phyloP scores from a whole-genome alignment of 2,888 invertebrate species.

The Netelia melanura region DNA sequence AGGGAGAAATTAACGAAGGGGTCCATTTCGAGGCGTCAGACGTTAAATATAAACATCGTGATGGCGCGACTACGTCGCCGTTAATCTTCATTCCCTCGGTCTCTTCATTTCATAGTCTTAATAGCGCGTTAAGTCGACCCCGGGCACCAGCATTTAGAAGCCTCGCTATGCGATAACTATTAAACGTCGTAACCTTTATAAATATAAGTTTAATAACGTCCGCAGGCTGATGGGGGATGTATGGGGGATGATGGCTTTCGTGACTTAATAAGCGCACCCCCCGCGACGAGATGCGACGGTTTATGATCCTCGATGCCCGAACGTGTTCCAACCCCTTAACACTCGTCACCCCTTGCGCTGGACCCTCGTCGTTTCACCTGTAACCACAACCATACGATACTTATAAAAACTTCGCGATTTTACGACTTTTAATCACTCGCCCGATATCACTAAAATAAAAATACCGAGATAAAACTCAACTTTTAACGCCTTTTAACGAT shows the following conservation, averaged over 20 bases:
- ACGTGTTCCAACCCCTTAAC: neutral
- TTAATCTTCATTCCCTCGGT: slow-evolving; percentile 56
- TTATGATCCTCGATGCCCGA: slow-evolving; percentile 46
- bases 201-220: slow-evolving; percentile 66
- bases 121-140: slow-evolving; percentile 52
- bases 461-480: slow-evolving; percentile 21
- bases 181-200: slow-evolving; percentile 59
- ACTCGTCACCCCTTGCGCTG: neutral
- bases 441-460: slow-evolving; percentile 42
- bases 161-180: slow-evolving; percentile 57
- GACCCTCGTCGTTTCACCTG: slow-evolving; percentile 9
- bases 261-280: slow-evolving; percentile 61
- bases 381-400: slow-evolving; percentile 33
- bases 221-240: slow-evolving; percentile 35
- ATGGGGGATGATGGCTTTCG: slow-evolving; percentile 44
- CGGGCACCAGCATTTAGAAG: slow-evolving; percentile 26
- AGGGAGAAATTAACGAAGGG: neutral
- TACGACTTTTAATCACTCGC: slow-evolving; percentile 54
- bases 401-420: slow-evolving; percentile 37
- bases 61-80: slow-evolving; percentile 31
- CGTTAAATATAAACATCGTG: slow-evolving; percentile 47
- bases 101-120: slow-evolving; percentile 54
- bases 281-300: slow-evolving; percentile 42
- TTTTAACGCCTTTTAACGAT: slow-evolving; percentile 26
- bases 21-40: slow-evolving; percentile 21